Percentiles rank a stretch among this genome's conserved stretches.
These are phyloP conservation scores for Noctilio leporinus DNA, from an alignment of 2,113 vertebrate genomes.

Conservation along the genomic window DNA sequence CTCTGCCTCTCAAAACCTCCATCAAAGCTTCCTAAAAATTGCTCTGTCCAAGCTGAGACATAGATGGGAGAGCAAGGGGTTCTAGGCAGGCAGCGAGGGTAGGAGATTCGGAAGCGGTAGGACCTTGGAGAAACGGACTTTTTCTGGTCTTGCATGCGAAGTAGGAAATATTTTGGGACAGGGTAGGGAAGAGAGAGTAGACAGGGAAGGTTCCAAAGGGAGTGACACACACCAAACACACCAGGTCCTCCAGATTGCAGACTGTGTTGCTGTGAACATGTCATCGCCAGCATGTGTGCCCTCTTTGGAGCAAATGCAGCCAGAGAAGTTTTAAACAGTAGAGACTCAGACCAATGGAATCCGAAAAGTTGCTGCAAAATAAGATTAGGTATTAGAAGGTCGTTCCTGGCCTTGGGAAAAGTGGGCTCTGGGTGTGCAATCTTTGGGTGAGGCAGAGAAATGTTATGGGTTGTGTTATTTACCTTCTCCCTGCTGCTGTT, in stretches of 20 bases:
- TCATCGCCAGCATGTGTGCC: neutral
- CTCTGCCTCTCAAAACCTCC: neutral
- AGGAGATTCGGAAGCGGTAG: neutral
- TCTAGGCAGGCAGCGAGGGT: neutral
- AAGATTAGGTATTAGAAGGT: neutral
- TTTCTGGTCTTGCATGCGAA: neutral
- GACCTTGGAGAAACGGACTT: neutral
- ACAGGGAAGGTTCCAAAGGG: neutral
- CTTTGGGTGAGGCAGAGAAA: neutral
- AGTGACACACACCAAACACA: neutral
- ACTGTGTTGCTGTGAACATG: neutral
- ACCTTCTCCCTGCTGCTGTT: neutral
- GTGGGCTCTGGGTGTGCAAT: neutral
- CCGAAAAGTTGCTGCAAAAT: neutral
- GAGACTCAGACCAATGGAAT: neutral
- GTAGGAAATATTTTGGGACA: neutral
- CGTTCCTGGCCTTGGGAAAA: neutral
- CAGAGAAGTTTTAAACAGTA: neutral
- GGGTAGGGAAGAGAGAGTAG: neutral
- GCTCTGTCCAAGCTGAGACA: neutral
- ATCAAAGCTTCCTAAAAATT: neutral
- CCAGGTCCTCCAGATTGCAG: neutral
- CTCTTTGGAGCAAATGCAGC: neutral
- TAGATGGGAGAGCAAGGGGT: neutral
- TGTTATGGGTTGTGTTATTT: neutral